Evolutionary conservation across 2,113 vertebrate genomes (phyloP), one percentile per base, ranked within the genome.

Genomic region (Pseudorasbora parva): DNA sequence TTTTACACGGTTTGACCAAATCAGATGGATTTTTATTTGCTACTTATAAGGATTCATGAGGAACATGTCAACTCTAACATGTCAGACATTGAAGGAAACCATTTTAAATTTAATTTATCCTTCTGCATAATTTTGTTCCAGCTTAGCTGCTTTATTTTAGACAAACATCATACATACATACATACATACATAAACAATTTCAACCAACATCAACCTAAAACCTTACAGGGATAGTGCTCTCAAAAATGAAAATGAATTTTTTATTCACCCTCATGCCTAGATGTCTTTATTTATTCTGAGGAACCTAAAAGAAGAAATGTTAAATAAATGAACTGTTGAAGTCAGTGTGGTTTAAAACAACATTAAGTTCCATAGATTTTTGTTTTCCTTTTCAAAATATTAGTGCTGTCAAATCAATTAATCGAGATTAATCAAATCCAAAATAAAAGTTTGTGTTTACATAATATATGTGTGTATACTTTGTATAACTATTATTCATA

Each of bases 1-100:
- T 81, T 56, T 81, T 27, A 41, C 47, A 41, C 3, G 3, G 19
- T 69, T 69, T 51, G 56, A 81, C 62, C 47, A 68, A 56, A 69
- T 81, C 47, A 81, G 45, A 68, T 49, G 45, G 43, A 19, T 49
- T 81, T 80, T 81, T 81, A 81, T 80, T 68, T 51, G 60, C 25
- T 81, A 10, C 33, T 81, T 81, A 81, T 51, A 51, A 54, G 49
- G 78, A 69, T 81, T 81, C 25, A 81, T 51, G 60, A 17, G 59
- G 43, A 66, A 51, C 60, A 80, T 66, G 43, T 27, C 17, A 80
- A 79, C 77, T 49, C 15, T 30, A 51, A 6, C 47, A 68, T 81
- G 21, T 81, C 64, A 54, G 47, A 51, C 47, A 17, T 2, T 56
- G 47, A 51, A 10, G 64, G 27, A 56, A 30, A 23, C 15, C 6